Evolutionary conservation across 1,140 invertebrate genomes (phyloP).

Genomic region (Grapholita molesta): DNA sequence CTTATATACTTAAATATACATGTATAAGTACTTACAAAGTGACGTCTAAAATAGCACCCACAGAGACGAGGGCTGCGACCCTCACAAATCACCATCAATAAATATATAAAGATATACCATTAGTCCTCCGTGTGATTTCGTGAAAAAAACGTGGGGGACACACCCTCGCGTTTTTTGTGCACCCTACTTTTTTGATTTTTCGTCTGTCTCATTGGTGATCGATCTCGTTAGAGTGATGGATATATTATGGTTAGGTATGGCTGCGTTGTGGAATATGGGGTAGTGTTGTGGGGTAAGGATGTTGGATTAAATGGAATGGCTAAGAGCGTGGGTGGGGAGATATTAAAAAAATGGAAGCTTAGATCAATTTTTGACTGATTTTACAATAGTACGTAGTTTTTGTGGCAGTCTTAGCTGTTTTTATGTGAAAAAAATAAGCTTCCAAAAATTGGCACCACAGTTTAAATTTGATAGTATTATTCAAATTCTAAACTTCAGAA

Average conservation of each 20-base stretch:
- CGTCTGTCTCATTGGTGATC: conserved; percentile 38
- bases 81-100: conserved; percentile 32
- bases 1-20: too few species aligned
- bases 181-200: conserved; percentile 40
- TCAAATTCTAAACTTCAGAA: too few species aligned
- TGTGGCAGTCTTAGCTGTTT: too few species aligned
- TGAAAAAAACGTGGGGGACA: conserved; percentile 38
- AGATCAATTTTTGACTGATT: too few species aligned
- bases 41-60: not conserved
- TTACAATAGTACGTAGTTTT: too few species aligned
- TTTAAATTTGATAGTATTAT: too few species aligned
- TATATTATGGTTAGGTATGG: too few species aligned
- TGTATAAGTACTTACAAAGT: not conserved
- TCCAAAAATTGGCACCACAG: too few species aligned
- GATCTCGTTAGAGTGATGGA: conserved; percentile 8
- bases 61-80: not conserved
- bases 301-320: not conserved
- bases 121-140: conserved; percentile 23
- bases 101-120: conserved; percentile 40
- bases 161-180: conserved; percentile 40
- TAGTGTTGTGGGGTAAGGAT: not conserved
- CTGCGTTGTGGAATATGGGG: not conserved
- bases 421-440: too few species aligned
- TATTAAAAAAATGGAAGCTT: not conserved
- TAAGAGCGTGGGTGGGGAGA: not conserved